Conservation (phyloP, 2,888 invertebrate species). For the Isoperla grammatica region DNA sequence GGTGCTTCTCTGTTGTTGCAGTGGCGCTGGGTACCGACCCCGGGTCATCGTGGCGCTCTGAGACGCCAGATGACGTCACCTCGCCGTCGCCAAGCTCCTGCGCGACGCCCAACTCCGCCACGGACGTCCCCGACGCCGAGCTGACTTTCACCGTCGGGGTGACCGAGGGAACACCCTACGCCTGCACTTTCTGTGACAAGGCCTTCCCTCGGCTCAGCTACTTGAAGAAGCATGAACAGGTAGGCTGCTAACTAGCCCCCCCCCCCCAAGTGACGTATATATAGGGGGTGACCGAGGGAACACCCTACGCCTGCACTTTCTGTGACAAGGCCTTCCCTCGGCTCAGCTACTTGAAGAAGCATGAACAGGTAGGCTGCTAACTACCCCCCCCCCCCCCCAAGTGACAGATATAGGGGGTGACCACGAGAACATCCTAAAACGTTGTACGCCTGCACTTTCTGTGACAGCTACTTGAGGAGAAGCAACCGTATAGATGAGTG, state of each 20-base stretch:
- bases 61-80: slow-evolving; percentile 55
- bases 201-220: slow-evolving; percentile 82
- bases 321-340: slow-evolving; percentile 88
- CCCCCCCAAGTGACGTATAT: slow-evolving; percentile 59
- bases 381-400: slow-evolving; percentile 52
- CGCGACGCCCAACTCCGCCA: slow-evolving; percentile 60
- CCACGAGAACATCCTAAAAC: slow-evolving; percentile 74
- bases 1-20: slow-evolving; percentile 39
- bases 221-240: slow-evolving; percentile 90
- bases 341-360: slow-evolving; percentile 80
- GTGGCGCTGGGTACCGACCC: slow-evolving; percentile 62
- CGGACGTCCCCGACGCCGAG: slow-evolving; percentile 57
- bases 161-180: slow-evolving; percentile 74
- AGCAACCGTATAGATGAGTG: not conserved
- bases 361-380: slow-evolving; percentile 70
- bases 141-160: slow-evolving; percentile 61
- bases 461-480: slow-evolving; percentile 79
- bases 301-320: slow-evolving; percentile 86
- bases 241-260: slow-evolving; percentile 48
- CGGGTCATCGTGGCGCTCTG: slow-evolving; percentile 62
- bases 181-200: slow-evolving; percentile 88
- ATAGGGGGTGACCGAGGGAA: slow-evolving; percentile 63
- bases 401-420: slow-evolving; percentile 61
- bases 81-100: slow-evolving; percentile 54
- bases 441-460: slow-evolving; percentile 86